Base-by-base conservation (phyloP, 1,140 invertebrate genomes). In the Drosophila repleta region DNA sequence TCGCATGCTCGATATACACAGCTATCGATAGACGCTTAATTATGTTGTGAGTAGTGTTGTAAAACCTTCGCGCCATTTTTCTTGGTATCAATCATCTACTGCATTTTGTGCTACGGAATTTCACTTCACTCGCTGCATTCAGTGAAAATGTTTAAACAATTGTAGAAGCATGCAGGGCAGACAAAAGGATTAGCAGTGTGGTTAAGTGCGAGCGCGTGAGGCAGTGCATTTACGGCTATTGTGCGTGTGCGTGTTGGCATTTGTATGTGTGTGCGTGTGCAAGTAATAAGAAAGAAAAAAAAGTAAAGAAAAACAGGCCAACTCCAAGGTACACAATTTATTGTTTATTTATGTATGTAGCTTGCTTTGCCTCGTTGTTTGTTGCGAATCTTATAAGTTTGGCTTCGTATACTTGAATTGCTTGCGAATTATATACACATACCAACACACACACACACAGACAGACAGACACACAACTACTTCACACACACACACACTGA, bases 321-420 rank as follows among this genome's bases (percentile, higher is more conserved):
- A 32, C 53, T 3, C 26, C 56, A 87, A 85, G 81, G 81, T 85
- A 87, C 78, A 71, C 68, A 56, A 65, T 67, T 72, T 60, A 72
- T 67, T 72, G 56, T 72, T 67, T 72, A 72, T 61, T 60, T 72
- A 62, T 63, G 51, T 72, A 67, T 70, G 49, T 64, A 64, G 69
- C 56, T 66, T 48, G 60, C 69, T 58, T 66, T 64, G n/a, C 18
- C 65, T 72, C 55, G 64, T 64, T 77, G 62, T 76, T 87, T 75
- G 64, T 72, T 81, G 82, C 74, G 67, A 35, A 87, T 69, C 56
- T 73, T 88, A 70, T 87, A 45, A 87, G 78, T 87, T 87, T 82
- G 71, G 82, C 82, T 87, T 88, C 66, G 79, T 87, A 75, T 4
- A 43, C 52, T 65, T 41, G 61, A 76, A 29, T 37, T 69, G 78